Base-by-base conservation (phyloP, 2,888 invertebrate genomes). In the Carabus problematicus region DNA sequence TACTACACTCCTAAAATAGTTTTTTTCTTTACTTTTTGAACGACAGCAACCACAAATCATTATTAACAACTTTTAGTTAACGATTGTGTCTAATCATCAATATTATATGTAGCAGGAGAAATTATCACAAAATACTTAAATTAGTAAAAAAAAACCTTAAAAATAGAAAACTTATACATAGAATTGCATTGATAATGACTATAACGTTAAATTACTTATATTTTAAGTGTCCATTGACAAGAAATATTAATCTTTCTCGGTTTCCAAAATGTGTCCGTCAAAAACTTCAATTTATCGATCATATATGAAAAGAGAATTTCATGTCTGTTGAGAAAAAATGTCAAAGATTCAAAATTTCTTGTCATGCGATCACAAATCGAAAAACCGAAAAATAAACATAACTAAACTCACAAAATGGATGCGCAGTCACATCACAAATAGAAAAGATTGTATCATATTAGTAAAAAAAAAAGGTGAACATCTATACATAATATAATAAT, bases 171-270 rank as follows among this genome's bases (percentile, higher is more conserved):
- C 69, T 69, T 69, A 69, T 39, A 55, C 8, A 42, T 55, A 52
- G 16, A 59, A 54, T 76, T 76, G 76, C 76, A 76, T 76, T 76
- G 76, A 75, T 75, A 75, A 72, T 75, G 75, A 75, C 75, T 75
- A 75, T 72, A 72, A 60, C 40, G 68, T 68, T 66, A 70, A 68
- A 70, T 69, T 62, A 69, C 69, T 62, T 69, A 69, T 7, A 56
- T 56, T 29, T 56, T 56, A 18, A 56, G 56, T 56, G 39, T 29
- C 29, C 2, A 29, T 29, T 29, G 29, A 29, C 29, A 29, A 29
- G 29, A 29, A 29, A 29, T 29, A 29, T 29, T 29, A 2, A 29
- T 29, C 29, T 29, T 29, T n/a, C n/a, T n/a, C n/a, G n/a, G n/a
- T n/a, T n/a, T n/a, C n/a, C n/a, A n/a, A n/a, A n/a, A n/a, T 29